Evolutionary conservation across 2,797 vertebrate species (phyloP).

Genomic region (Sebastes iracundus): DNA sequence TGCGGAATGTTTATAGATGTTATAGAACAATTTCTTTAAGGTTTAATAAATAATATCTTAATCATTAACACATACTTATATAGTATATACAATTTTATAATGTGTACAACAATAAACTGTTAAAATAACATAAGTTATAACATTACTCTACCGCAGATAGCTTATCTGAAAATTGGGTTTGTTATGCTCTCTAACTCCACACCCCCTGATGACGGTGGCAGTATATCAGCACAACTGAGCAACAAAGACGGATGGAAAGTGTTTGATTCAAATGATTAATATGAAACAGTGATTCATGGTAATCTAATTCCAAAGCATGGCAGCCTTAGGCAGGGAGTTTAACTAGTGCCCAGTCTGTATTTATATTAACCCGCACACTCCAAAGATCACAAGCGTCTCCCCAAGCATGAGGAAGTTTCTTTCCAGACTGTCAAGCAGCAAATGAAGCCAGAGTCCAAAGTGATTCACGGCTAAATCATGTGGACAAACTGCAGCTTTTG

Average conservation of each 20-base stretch:
- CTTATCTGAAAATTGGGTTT: too few relatives aligned
- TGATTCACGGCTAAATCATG: conserved; percentile 52
- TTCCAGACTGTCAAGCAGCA: conserved; percentile 57
- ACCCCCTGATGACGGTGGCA: too few relatives aligned
- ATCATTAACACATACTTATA: too few relatives aligned
- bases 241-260: background rate
- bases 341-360: background rate
- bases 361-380: background rate
- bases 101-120: too few relatives aligned
- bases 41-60: too few relatives aligned
- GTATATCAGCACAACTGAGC: too few relatives aligned
- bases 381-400: conserved; percentile 15
- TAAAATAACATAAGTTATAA: too few relatives aligned
- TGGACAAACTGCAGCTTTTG: conserved; percentile 21
- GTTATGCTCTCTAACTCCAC: too few relatives aligned
- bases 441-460: conserved; percentile 56
- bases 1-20: too few relatives aligned
- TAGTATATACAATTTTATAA: too few relatives aligned
- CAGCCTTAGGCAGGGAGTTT: background rate
- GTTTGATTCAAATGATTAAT: background rate
- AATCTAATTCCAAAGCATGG: background rate
- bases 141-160: too few relatives aligned
- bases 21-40: too few relatives aligned
- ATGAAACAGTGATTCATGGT: background rate
- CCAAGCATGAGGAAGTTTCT: conserved; percentile 63